A percentile compares a stretch with the other conserved stretches of the same genome.
Evolutionary conservation across 1,140 invertebrate genomes (phyloP).

Genomic region (Ceratina japonica): DNA sequence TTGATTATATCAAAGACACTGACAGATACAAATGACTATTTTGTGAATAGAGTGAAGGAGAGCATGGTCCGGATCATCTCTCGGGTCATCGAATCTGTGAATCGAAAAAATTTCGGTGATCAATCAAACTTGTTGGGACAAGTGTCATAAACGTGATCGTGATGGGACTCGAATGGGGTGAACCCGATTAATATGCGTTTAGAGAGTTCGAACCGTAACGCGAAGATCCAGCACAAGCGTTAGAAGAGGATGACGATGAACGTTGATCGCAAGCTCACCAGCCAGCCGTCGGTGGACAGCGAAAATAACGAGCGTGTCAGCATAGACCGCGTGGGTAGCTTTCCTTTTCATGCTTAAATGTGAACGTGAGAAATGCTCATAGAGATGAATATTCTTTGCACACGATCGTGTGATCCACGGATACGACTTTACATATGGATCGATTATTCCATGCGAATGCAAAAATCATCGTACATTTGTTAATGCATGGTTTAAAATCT

Average conservation of each 20-base stretch:
- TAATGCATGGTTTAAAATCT: neutral
- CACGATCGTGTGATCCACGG: neutral
- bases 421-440: neutral
- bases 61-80: neutral
- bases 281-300: slow-evolving; percentile 65
- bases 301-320: slow-evolving; percentile 65
- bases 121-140: neutral
- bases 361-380: neutral
- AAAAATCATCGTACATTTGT: neutral
- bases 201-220: neutral
- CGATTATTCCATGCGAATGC: neutral
- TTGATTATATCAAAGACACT: neutral
- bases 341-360: slow-evolving; percentile 53
- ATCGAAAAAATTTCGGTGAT: neutral
- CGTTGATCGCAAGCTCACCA: slow-evolving; percentile 60
- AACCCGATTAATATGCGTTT: slow-evolving; percentile 48
- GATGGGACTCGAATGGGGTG: slow-evolving; percentile 11
- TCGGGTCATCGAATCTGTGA: neutral
- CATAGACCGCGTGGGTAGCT: slow-evolving; percentile 64
- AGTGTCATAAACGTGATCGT: slow-evolving; percentile 12
- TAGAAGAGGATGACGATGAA: slow-evolving; percentile 64
- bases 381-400: neutral
- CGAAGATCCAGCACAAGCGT: slow-evolving; percentile 39
- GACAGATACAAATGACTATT: neutral
- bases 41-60: neutral